Conservation (phyloP, 2,888 invertebrate species). For the Sesia apiformis region DNA sequence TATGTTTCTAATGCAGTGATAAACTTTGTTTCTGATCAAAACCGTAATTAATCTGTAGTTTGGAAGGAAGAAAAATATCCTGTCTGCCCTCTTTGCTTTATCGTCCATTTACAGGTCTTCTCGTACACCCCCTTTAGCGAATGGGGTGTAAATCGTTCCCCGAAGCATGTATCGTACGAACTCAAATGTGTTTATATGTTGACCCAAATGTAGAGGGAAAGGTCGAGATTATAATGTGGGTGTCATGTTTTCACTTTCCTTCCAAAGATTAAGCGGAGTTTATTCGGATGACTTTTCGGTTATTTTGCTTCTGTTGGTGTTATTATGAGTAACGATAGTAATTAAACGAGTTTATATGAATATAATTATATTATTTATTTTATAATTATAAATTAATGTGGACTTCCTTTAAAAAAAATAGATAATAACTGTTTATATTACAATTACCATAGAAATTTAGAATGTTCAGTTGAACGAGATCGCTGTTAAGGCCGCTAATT, state of each 20-base stretch:
- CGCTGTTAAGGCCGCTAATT: too few species aligned
- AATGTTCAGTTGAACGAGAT: too few species aligned
- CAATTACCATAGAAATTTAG: too few species aligned
- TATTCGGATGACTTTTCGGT: conserved; percentile 14
- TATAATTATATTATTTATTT: too few species aligned
- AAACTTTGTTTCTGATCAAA: too few species aligned
- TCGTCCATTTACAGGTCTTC: not conserved
- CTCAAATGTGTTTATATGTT: not conserved
- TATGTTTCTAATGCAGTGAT: too few species aligned
- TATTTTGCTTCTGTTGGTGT: conserved; percentile 8
- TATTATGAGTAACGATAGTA: conserved; percentile 1
- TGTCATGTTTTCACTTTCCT: conserved; percentile 10
- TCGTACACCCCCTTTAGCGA: not conserved
- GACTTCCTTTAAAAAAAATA: too few species aligned
- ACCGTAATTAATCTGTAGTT: too few species aligned
- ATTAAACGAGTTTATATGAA: not conserved
- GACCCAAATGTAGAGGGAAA: not conserved
- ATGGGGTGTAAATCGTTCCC: not conserved
- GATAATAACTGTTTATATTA: too few species aligned
- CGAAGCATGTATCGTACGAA: not conserved
- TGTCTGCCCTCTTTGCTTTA: too few species aligned
- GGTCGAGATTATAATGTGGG: not conserved
- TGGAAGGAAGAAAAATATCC: too few species aligned
- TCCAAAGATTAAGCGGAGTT: conserved; percentile 15
- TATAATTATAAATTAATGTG: too few species aligned